Evolutionary conservation across 2,888 invertebrate genomes (phyloP).

Genomic region (Melanostoma scalare): DNA sequence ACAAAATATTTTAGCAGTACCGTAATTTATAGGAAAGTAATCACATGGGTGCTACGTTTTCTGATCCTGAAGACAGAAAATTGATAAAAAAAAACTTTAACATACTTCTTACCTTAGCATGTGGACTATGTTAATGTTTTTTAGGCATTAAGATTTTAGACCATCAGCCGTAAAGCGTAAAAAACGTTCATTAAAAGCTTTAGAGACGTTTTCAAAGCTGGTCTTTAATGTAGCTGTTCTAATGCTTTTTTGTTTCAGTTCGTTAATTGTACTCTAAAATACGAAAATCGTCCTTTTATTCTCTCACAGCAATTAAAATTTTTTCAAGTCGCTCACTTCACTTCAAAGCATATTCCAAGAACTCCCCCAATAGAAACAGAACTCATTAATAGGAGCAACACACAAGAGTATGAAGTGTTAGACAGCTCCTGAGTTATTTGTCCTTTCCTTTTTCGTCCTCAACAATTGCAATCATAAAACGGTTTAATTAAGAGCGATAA

Average conservation of each 20-base stretch:
- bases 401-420: slow-evolving; percentile 35
- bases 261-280: slow-evolving; percentile 58
- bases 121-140: not conserved
- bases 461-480: slow-evolving; percentile 59
- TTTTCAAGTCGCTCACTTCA: slow-evolving; percentile 31
- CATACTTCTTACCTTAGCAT: too few species aligned
- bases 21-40: too few species aligned
- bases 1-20: too few species aligned
- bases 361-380: slow-evolving; percentile 27
- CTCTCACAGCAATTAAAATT: slow-evolving; percentile 62
- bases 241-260: not conserved
- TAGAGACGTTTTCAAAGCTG: too few species aligned
- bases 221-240: too few species aligned
- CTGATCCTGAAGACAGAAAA: too few species aligned
- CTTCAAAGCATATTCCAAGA: slow-evolving; percentile 19
- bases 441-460: slow-evolving; percentile 24
- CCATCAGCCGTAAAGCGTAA: not conserved
- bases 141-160: not conserved
- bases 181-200: not conserved
- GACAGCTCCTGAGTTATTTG: slow-evolving; percentile 43
- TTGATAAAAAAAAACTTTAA: too few species aligned
- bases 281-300: slow-evolving; percentile 24
- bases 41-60: too few species aligned
- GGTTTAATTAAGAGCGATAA: slow-evolving; percentile 59
- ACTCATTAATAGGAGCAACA: slow-evolving; percentile 58